These are phyloP conservation scores for Gracilinanus agilis DNA, from an alignment of 2,113 vertebrate genomes.

Conservation along the genomic window DNA sequence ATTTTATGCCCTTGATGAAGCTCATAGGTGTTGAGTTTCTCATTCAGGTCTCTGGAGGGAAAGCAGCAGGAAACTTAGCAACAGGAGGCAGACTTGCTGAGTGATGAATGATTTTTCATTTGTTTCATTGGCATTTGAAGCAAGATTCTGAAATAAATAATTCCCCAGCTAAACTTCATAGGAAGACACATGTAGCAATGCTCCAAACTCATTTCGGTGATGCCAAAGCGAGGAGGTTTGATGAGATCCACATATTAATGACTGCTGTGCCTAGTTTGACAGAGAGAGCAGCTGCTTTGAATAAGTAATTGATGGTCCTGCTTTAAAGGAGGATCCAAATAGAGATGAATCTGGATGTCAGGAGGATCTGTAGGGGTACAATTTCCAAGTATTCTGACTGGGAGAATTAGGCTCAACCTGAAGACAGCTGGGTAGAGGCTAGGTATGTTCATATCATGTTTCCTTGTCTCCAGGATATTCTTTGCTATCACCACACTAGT, in stretches of 20 bases:
- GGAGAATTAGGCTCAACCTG: neutral
- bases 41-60: neutral
- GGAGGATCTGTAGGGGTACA: neutral
- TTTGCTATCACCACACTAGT: neutral
- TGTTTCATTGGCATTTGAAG: neutral
- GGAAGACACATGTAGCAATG: neutral
- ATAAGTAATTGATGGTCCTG: neutral
- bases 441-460: neutral
- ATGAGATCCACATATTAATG: neutral
- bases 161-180: neutral
- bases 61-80: neutral
- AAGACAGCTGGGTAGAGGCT: neutral
- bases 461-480: neutral
- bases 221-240: neutral
- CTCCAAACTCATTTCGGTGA: neutral
- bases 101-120: neutral
- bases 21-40: neutral
- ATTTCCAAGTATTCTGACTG: neutral
- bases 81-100: neutral
- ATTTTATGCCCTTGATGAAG: neutral
- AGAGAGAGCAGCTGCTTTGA: neutral
- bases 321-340: neutral
- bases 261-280: neutral
- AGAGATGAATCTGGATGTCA: neutral
- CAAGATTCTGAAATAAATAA: neutral